These are phyloP conservation scores for Nyctibius grandis DNA, from an alignment of 2,797 vertebrate species.

Conservation along the genomic window DNA sequence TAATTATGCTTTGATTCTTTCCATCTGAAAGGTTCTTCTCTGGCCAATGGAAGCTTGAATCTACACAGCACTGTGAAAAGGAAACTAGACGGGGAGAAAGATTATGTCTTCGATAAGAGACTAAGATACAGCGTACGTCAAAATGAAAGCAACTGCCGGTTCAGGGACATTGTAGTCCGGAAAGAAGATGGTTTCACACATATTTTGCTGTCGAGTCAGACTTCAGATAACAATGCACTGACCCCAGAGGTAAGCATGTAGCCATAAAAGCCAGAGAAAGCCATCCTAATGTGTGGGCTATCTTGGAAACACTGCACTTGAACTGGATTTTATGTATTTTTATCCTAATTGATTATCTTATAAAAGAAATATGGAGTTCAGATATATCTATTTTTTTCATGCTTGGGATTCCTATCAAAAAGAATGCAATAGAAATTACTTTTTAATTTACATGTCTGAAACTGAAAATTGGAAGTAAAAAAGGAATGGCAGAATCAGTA, in stretches of 20 bases:
- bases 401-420: not conserved
- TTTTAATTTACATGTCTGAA: not conserved
- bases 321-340: not conserved
- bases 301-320: not conserved
- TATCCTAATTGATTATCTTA: not conserved
- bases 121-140: slow-evolving; percentile 96
- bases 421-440: not conserved
- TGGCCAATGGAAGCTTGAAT: slow-evolving; percentile 86
- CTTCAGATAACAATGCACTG: slow-evolving; percentile 95
- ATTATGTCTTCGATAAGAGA: slow-evolving; percentile 95
- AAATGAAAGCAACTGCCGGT: slow-evolving; percentile 93
- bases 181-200: slow-evolving; percentile 98
- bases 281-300: not conserved
- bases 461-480: not conserved
- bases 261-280: not conserved
- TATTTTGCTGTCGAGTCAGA: slow-evolving; percentile 94
- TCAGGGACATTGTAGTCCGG: slow-evolving; percentile 95
- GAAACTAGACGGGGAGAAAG: slow-evolving; percentile 88
- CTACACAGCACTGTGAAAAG: slow-evolving; percentile 89
- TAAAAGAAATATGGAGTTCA: not conserved
- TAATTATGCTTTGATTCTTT: slow-evolving; percentile 48
- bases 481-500: not conserved
- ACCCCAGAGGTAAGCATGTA: slow-evolving; percentile 90
- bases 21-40: slow-evolving; percentile 78
- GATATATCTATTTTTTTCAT: not conserved